Conservation (phyloP, 2,113 vertebrate species). For the Halcyon malimbica region DNA sequence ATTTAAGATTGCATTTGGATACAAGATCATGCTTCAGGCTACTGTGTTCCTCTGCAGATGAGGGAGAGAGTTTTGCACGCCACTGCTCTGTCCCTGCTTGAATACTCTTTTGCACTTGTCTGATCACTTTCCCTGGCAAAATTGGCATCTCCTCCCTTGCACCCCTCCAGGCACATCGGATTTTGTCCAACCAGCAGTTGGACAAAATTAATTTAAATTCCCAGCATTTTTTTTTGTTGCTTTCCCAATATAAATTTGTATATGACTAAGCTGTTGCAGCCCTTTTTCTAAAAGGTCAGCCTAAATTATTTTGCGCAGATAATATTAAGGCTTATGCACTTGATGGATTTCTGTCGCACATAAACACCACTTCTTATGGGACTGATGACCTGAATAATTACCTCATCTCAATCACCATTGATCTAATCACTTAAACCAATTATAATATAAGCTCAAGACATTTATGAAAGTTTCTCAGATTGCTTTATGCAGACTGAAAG, state of each 20-base stretch:
- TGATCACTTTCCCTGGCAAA: background rate
- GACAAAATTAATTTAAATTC: background rate
- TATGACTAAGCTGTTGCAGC: background rate
- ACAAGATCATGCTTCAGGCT: background rate
- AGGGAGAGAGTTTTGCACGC: background rate
- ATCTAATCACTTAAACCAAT: background rate
- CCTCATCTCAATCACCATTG: background rate
- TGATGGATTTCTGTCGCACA: constrained; percentile 22
- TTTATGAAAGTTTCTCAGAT: background rate
- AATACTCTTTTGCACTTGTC: background rate
- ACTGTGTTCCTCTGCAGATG: background rate
- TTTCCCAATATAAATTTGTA: background rate
- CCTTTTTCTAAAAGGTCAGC: constrained; percentile 27
- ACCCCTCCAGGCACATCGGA: accelerated
- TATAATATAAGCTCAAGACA: background rate
- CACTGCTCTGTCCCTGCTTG: background rate
- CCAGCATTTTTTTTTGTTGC: background rate
- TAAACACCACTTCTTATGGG: background rate
- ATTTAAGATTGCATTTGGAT: background rate
- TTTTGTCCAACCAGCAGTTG: background rate
- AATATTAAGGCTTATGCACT: background rate
- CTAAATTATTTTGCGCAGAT: constrained; percentile 2
- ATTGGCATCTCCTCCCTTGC: background rate
- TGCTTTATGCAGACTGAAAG: background rate
- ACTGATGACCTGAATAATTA: constrained; percentile 25